Base-by-base conservation (phyloP, 2,888 invertebrate species). In the Uropetala carovei region DNA sequence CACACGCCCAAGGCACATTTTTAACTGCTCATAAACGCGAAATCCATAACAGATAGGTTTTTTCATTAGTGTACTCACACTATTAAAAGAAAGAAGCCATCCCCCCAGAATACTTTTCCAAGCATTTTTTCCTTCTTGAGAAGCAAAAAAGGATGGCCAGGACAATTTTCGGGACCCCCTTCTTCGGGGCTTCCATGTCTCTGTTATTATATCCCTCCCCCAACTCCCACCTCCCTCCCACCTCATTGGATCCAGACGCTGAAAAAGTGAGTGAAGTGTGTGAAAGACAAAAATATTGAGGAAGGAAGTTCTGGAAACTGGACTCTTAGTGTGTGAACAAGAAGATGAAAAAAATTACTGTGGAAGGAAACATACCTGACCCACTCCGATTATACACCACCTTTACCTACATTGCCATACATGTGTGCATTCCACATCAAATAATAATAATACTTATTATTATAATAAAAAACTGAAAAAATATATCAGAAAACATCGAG, bases 401-500 rank as follows among this genome's bases (percentile, higher is more conserved):
- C 89, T 89, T 89, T 89, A 89, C 89, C 89, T 89, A 89, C 89
- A 89, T 89, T 89, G 89, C 89, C 89, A 89, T 89, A 89, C 89
- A 89, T 89, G 89, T 89, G 89, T 89, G 89, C 89, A 89, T 89
- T 89, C 89, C 89, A 89, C 89, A 89, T 89, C 89, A 89, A 89
- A 89, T 89, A 89, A 89, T 89, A 89, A 89, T 89, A 89, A 89
- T 89, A 89, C 89, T 89, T 89, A 89, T 89, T 89, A 89, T 89
- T 89, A 89, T 89, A 89, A 89, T 89, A 89, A 89, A 89, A 89
- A 89, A 60, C 64, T 89, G 89, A 89, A 89, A 43, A 89, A 89
- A 89, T 89, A 89, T 89, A 60, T 64, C 27, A 89, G 60, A 56
- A 60, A 43, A 75, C 75, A 10, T 75, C 75, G 27, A 75, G 75